Evolutionary conservation across 2,888 invertebrate genomes (phyloP), one percentile per base, ranked within the genome.

Genomic region (Drosophila paramelanica): DNA sequence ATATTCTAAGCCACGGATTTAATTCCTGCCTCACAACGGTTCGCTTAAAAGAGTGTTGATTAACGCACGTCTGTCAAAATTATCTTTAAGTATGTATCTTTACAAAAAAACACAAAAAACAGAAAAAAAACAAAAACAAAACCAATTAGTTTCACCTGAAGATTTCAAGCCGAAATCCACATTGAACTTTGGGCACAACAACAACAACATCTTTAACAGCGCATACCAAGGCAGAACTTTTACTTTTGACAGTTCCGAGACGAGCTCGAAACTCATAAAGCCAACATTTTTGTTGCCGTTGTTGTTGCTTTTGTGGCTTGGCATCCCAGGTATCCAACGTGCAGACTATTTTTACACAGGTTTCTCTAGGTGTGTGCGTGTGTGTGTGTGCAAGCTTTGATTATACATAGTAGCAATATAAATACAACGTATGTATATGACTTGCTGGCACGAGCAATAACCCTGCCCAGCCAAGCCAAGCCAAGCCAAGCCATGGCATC

Each of bases 371-470:
- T 43, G 25, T 41, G 45, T 61, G 46, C 20, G 46, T 6, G 8
- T 39, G 43, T 39, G 43, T 53, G 64, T 36, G 45, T 42, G 41
- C 70, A 59, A 67, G 64, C 68, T 87, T 67, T 85, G 70, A 83
- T 74, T 78, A 84, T 85, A 85, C 64, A 75, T 65, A 67, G 79
- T 78, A 61, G 61, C 76, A 81, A 74, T 59, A 84, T 79, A 78
- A 81, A 70, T 58, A 84, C 71, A 49, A 79, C 66, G 76, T 81
- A 68, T 72, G 72, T 88, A 82, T 79, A 79, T 73, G 88, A 59
- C 42, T 45, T n/a, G 73, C 52, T 68, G 75, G 85, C 81, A 83
- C 88, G 84, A 88, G 88, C 88, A 88, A 88, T 82, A 82, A 88
- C 81, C 83, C 86, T 74, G 76, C 61, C 58, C 49, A 61, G 41